A percentile compares a stretch with the other conserved stretches of the same genome.
These are phyloP conservation scores for Spheniscus mendiculus DNA, from an alignment of 2,113 vertebrate species.

Conservation along the genomic window DNA sequence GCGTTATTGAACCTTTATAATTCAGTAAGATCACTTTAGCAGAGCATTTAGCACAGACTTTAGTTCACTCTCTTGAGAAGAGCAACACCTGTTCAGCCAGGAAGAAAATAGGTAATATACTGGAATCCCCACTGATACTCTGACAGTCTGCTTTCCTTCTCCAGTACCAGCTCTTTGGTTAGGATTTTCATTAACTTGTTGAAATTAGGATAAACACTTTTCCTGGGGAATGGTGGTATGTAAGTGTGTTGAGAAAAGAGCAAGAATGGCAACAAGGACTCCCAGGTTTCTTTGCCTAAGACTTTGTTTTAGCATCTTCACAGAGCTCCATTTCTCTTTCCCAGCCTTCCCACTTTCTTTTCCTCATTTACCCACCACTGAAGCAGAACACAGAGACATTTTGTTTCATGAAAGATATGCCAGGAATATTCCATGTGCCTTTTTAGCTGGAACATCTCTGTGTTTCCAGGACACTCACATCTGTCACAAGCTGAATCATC, in stretches of 20 bases:
- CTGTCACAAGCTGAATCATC: background rate
- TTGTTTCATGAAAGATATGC: background rate
- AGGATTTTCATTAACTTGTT: background rate
- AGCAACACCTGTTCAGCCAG: background rate
- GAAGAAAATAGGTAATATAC: background rate
- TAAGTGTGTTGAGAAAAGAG: background rate
- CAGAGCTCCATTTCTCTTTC: background rate
- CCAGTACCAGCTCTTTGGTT: background rate
- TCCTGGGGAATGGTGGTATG: background rate
- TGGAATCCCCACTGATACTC: background rate
- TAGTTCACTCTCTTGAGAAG: background rate
- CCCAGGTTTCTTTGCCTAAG: background rate
- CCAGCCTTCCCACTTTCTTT: background rate
- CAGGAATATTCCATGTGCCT: background rate
- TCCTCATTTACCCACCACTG: background rate
- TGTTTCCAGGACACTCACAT: background rate
- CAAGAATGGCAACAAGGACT: background rate
- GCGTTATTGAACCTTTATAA: background rate
- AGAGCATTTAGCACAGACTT: background rate
- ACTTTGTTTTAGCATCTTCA: background rate
- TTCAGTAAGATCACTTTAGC: background rate
- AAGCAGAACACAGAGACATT: background rate
- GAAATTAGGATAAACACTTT: background rate
- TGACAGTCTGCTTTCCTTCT: background rate
- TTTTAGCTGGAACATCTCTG: background rate